phyloP scores from a whole-genome alignment of 1,140 invertebrate genomes.

The Drosophila kohkoa region DNA sequence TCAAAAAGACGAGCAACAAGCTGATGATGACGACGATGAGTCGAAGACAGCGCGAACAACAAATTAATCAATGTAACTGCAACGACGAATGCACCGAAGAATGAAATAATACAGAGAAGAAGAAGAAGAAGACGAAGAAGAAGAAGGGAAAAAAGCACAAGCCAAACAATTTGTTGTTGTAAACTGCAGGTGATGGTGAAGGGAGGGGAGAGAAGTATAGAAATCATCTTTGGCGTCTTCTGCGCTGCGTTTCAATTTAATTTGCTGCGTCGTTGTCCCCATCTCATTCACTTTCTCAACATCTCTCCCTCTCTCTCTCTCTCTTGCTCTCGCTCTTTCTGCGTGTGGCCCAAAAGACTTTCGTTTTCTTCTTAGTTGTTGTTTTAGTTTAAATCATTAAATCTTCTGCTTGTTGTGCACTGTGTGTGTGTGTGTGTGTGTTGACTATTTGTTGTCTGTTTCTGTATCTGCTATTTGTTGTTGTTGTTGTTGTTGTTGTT shows the following conservation, averaged over 20 bases:
- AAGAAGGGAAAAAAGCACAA: not conserved
- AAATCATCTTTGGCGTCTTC: conserved; percentile 17
- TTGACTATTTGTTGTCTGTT: conserved; percentile 28
- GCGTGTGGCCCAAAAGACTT: conserved; percentile 47
- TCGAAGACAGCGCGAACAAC: conserved; percentile 43
- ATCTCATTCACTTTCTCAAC: not conserved
- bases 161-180: not conserved
- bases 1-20: conserved; percentile 46
- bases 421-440: conserved; percentile 4
- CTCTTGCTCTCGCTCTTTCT: not conserved
- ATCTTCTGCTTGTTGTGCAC: conserved; percentile 57
- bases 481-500: conserved; percentile 30
- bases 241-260: no score
- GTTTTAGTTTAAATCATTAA: conserved; percentile 66
- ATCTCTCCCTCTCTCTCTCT: not conserved
- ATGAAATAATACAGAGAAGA: not conserved
- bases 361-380: conserved; percentile 59
- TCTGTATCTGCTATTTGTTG: conserved; percentile 28
- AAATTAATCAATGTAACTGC: conserved; percentile 67
- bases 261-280: not conserved
- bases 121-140: not conserved
- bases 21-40: conserved; percentile 23
- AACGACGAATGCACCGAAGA: conserved; percentile 7
- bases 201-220: not conserved
- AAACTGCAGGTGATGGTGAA: not conserved